Conservation (phyloP, 1,140 invertebrate genomes). For the Nasonia giraulti region DNA sequence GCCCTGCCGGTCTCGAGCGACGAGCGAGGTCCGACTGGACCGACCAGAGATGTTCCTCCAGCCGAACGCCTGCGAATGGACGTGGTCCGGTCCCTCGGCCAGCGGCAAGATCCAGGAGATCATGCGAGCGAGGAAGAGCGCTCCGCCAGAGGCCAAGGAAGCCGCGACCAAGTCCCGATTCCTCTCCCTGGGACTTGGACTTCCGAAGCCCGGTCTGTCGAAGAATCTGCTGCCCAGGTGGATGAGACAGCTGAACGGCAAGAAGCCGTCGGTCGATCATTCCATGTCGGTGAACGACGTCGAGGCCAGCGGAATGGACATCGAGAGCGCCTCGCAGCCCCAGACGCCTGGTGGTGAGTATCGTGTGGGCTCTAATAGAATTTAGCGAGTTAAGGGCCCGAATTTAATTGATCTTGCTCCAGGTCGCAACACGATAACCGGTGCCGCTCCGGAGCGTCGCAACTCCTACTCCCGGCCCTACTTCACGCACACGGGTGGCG, state of each 20-base stretch:
- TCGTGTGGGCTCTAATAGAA: background rate
- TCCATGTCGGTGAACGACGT: slow-evolving; percentile 58
- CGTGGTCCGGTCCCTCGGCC: slow-evolving; percentile 81
- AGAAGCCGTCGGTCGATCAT: slow-evolving; percentile 55
- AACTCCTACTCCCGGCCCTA: slow-evolving; percentile 56
- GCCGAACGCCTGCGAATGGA: slow-evolving; percentile 76
- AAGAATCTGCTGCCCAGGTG: slow-evolving; percentile 62
- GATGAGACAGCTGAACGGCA: slow-evolving; percentile 66
- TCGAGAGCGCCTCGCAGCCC: slow-evolving; percentile 12
- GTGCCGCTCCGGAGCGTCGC: slow-evolving; percentile 16
- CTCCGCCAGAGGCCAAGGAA: slow-evolving; percentile 55
- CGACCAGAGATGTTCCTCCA: slow-evolving; percentile 70
- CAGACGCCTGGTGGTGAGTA: slow-evolving; percentile 38
- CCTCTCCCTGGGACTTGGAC: slow-evolving; percentile 60
- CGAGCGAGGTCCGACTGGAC: slow-evolving; percentile 71
- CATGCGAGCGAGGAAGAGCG: slow-evolving; percentile 69
- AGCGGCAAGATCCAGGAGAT: slow-evolving; percentile 76
- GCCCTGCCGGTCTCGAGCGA: slow-evolving; percentile 73
- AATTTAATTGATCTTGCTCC: background rate
- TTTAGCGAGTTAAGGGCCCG: no score
- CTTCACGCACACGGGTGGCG: slow-evolving; percentile 64
- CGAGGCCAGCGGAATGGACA: slow-evolving; percentile 34
- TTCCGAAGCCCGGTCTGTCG: slow-evolving; percentile 64
- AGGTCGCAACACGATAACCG: background rate
- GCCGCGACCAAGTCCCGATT: slow-evolving; percentile 61